Conservation (phyloP, 2,888 invertebrate species). For the Drosophila birchii region DNA sequence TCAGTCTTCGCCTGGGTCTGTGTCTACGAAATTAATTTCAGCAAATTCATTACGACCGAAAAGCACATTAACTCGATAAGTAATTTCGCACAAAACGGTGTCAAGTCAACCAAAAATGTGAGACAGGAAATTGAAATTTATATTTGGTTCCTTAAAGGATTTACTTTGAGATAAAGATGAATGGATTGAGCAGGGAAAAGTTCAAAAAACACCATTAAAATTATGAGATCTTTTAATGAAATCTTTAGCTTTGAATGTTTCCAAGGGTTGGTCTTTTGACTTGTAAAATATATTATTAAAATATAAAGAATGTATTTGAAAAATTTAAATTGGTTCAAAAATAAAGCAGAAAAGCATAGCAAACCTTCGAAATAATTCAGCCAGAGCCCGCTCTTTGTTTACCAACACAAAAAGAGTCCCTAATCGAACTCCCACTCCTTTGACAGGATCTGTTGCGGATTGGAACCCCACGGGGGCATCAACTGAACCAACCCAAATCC, state of each 20-base stretch:
- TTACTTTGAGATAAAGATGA: not conserved
- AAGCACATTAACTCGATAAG: conserved; percentile 70
- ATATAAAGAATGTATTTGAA: not conserved
- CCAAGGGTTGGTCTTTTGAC: not conserved
- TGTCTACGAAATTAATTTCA: conserved; percentile 67
- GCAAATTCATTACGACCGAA: conserved; percentile 73
- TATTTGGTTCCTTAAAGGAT: conserved; percentile 39
- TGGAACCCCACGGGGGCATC: conserved; percentile 18
- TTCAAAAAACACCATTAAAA: not conserved
- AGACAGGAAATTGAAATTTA: conserved; percentile 70
- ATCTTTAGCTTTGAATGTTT: not conserved
- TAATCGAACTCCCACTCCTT: not conserved
- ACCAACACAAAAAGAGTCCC: not conserved
- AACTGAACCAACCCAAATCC: conserved; percentile 10
- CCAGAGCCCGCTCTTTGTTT: not conserved
- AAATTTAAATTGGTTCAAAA: not conserved
- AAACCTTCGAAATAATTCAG: not conserved
- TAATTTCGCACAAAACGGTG: conserved; percentile 68
- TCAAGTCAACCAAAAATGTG: conserved; percentile 65
- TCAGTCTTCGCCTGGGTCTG: conserved; percentile 37
- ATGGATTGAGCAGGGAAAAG: conserved; percentile 4
- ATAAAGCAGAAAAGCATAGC: not conserved
- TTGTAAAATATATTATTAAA: not conserved
- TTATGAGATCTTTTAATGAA: conserved; percentile 18
- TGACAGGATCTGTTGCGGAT: conserved; percentile 13